Percentiles rank a stretch among this genome's conserved stretches.
Evolutionary conservation across 2,888 invertebrate genomes (phyloP).

Genomic region (Eutolmus rufibarbis): DNA sequence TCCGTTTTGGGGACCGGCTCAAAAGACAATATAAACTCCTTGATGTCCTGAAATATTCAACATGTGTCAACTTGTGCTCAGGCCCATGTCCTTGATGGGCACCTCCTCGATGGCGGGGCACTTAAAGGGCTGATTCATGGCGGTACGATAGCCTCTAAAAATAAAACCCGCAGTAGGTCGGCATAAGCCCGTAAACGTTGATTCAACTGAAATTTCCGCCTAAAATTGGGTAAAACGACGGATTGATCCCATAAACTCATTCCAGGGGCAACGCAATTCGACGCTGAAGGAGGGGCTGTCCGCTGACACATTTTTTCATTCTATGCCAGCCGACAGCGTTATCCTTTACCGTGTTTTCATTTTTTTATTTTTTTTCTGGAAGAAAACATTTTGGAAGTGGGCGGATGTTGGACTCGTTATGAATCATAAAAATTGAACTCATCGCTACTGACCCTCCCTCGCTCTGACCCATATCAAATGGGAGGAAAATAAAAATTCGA

Average conservation of each 20-base stretch:
- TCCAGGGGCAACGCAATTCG: not conserved
- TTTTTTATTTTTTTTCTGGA: not conserved
- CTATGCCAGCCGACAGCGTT: not conserved
- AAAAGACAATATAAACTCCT: not conserved
- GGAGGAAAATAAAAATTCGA: not conserved
- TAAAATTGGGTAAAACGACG: not conserved
- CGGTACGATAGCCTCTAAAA: not conserved
- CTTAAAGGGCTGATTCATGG: not conserved
- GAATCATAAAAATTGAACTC: conserved; percentile 17
- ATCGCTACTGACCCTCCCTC: not conserved
- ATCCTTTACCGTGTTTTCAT: not conserved
- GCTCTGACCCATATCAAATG: conserved; percentile 31
- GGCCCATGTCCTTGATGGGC: not conserved
- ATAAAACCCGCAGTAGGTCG: not conserved
- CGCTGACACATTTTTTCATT: not conserved
- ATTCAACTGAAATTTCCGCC: not conserved
- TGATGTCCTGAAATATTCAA: conserved; percentile 20
- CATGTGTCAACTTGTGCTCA: conserved; percentile 17
- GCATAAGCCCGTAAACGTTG: not conserved
- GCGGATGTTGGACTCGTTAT: not conserved
- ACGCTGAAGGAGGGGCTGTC: not conserved
- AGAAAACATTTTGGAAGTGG: not conserved
- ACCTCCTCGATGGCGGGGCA: not conserved
- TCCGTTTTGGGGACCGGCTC: not conserved
- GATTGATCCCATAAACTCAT: not conserved